Evolutionary conservation across 2,888 invertebrate species (phyloP), one percentile per base, ranked within the genome.

Genomic region (Drosophila tripunctata): DNA sequence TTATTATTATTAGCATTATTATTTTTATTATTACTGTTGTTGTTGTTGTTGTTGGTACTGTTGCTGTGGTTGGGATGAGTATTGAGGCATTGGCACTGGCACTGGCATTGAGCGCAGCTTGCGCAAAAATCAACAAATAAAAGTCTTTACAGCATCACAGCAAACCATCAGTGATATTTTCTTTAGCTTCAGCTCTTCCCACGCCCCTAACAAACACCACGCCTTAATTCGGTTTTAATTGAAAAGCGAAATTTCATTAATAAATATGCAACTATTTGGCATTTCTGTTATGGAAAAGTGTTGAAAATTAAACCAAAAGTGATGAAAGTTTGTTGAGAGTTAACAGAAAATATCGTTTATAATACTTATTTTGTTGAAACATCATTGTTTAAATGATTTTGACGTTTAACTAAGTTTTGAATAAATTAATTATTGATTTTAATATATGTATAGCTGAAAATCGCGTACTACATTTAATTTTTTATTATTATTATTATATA

Each of bases 91-190:
- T 64, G 76, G 62, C 51, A 58, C 60, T 81, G 81, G 80, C 81
- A 85, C 60, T 81, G 81, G 80, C 81, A 85, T 85, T 81, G 83
- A 76, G 63, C 51, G 12, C 48, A 62, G 43, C 36, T 22, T 44
- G 30, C 14, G 36, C 30, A 17, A 48, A 50, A 50, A 24, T 50
- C 50, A 33, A 50, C 62, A 60, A 54, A 35, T 50, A 41, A n/a
- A n/a, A n/a, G n/a, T 54, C 43, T 64, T 21, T 2, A 7, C 19
- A n/a, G n/a, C n/a, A n/a, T n/a, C n/a, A n/a, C n/a, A n/a, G n/a
- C n/a, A n/a, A n/a, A n/a, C n/a, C 50, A 30, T 35, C 57, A 47
- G 30, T 58, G 38, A 48, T 58, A 52, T 58, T 44, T 33, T 6
- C 7, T 8, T n/a, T 38, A 12, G 40, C 27, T 14, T 44, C 2